These are phyloP conservation scores for Atherix ibis DNA, from an alignment of 2,888 invertebrate species.

Conservation along the genomic window DNA sequence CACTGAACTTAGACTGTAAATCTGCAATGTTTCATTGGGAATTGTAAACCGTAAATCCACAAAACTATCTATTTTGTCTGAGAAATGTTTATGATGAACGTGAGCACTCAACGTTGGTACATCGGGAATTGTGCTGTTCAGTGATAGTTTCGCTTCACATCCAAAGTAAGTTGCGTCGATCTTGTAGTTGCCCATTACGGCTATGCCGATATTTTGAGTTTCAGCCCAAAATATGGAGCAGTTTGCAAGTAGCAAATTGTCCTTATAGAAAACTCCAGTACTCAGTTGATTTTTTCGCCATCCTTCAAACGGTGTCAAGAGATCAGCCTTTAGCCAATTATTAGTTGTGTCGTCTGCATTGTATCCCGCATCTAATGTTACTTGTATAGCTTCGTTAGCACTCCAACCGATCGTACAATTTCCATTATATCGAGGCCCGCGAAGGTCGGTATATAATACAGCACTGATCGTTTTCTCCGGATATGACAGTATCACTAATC, in stretches of 20 bases:
- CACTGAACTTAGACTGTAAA: slow-evolving; percentile 50
- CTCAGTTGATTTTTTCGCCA: slow-evolving; percentile 40
- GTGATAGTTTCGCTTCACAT: slow-evolving; percentile 36
- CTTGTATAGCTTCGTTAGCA: slow-evolving; percentile 40
- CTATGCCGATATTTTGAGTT: slow-evolving; percentile 39
- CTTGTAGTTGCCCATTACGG: slow-evolving; percentile 36
- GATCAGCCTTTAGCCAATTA: slow-evolving; percentile 31
- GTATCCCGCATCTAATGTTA: slow-evolving; percentile 24
- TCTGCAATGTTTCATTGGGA: slow-evolving; percentile 31
- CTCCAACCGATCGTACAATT: slow-evolving; percentile 52
- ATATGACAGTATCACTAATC: slow-evolving; percentile 49
- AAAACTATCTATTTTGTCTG: slow-evolving; percentile 35
- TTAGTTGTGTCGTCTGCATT: slow-evolving; percentile 31
- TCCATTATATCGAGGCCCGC: slow-evolving; percentile 28
- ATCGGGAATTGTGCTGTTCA: slow-evolving; percentile 42
- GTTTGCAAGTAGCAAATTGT: slow-evolving; percentile 36
- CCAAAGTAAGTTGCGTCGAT: slow-evolving; percentile 28
- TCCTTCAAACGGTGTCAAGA: slow-evolving; percentile 41
- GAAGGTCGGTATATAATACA: slow-evolving; percentile 40
- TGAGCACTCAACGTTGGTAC: slow-evolving; percentile 41
- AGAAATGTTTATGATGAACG: slow-evolving; percentile 38
- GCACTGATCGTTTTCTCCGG: slow-evolving; percentile 59
- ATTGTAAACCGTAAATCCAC: slow-evolving; percentile 35
- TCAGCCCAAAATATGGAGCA: slow-evolving; percentile 44
- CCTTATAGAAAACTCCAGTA: slow-evolving; percentile 34